These are phyloP conservation scores for Parazoanthus swiftii DNA, from an alignment of 92 coral and sea anemone genomes.

Conservation along the genomic window DNA sequence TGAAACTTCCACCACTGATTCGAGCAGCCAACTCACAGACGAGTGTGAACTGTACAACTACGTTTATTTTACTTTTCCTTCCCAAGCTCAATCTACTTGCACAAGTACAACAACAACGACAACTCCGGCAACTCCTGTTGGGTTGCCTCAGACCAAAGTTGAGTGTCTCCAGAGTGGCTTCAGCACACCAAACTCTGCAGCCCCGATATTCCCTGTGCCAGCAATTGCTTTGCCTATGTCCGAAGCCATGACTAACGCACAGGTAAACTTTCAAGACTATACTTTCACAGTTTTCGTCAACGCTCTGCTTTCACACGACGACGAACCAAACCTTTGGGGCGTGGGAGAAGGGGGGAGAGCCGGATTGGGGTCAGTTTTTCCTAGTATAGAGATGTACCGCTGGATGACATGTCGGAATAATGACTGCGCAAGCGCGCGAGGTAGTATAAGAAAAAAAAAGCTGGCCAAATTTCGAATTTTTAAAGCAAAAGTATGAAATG, in stretches of 20 bases:
- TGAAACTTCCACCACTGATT: slow-evolving; percentile 26
- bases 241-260: slow-evolving; percentile 31
- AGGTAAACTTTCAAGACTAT: neutral
- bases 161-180: slow-evolving; percentile 37
- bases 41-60: slow-evolving; percentile 35
- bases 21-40: slow-evolving; percentile 37
- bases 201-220: slow-evolving; percentile 36
- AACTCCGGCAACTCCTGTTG: slow-evolving; percentile 18
- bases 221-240: slow-evolving; percentile 31
- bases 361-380: too few species aligned
- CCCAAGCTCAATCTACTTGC: slow-evolving; percentile 21
- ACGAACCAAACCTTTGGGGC: too few species aligned
- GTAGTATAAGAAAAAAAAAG: too few species aligned
- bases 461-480: too few species aligned
- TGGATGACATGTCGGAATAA: too few species aligned
- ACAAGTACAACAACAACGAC: slow-evolving; percentile 30
- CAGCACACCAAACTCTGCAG: slow-evolving; percentile 24
- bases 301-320: neutral
- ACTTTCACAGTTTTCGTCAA: neutral
- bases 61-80: slow-evolving; percentile 26
- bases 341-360: too few species aligned
- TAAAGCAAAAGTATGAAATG: too few species aligned
- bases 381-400: too few species aligned
- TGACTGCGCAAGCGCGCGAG: too few species aligned
- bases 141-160: slow-evolving; percentile 39